phyloP scores from a whole-genome alignment of 2,113 vertebrate species.

The Elephantulus edwardii region DNA sequence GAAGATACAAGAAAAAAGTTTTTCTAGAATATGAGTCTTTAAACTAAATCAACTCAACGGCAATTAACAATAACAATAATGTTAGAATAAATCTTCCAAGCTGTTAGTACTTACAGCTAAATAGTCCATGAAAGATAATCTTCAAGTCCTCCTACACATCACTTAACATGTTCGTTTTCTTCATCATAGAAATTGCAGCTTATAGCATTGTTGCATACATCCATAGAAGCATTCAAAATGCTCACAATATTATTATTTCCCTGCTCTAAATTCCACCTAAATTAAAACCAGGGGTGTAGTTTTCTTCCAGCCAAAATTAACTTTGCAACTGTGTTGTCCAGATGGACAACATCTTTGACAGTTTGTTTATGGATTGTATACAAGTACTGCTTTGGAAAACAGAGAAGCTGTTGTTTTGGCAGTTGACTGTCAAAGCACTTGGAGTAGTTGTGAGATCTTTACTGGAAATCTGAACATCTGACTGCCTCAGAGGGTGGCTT shows the following conservation, averaged over 20 bases:
- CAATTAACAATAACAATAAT: background rate
- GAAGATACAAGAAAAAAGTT: background rate
- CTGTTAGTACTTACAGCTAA: background rate
- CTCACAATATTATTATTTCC: constrained; percentile 24
- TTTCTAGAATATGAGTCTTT: background rate
- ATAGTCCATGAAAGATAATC: background rate
- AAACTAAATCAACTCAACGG: background rate
- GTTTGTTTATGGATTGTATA: constrained; percentile 64
- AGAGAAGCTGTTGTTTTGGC: constrained; percentile 54
- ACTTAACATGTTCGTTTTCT: background rate
- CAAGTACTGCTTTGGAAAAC: constrained; percentile 61
- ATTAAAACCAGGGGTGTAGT: constrained; percentile 64
- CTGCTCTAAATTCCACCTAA: constrained; percentile 65
- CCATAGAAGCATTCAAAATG: constrained; percentile 17
- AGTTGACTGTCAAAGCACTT: constrained; percentile 4
- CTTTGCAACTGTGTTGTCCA: constrained; percentile 72
- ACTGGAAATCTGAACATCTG: constrained; percentile 67
- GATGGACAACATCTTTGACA: constrained; percentile 60
- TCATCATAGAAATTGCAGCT: background rate
- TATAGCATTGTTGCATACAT: background rate
- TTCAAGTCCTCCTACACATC: background rate
- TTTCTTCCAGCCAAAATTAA: constrained; percentile 61
- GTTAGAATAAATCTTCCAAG: background rate
- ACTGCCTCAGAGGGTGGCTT: constrained; percentile 48
- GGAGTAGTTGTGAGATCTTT: constrained; percentile 23